Base-by-base conservation (phyloP, 2,888 invertebrate genomes). In the Andrena praecox region DNA sequence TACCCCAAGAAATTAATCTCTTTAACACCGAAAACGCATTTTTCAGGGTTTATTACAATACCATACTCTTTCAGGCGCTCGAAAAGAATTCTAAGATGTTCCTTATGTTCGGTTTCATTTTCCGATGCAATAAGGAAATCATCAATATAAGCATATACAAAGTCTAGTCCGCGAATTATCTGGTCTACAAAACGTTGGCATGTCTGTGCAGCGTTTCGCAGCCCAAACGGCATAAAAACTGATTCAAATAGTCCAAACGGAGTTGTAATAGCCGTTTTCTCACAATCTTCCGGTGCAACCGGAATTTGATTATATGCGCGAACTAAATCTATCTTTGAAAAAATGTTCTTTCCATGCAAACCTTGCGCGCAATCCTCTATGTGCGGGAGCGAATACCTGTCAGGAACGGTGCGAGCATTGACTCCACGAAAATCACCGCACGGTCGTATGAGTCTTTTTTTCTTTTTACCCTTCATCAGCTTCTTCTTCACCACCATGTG, bases 381-480 rank as follows among this genome's bases (percentile, higher is more conserved):
- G n/a, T n/a, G 50, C 5, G 50, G 12, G n/a, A 4, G 50, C 5
- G 50, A 12, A 2, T 50, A 50, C 50, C 50, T 50, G 2, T 50
- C 50, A n/a, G 50, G 50, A n/a, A 50, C 91, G n/a, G 90, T 92
- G 2, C 66, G 63, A 1, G 77, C 77, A 70, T 92, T 92, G 0
- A 91, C 75, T 20, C 42, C n/a, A 2, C 91, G 71, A 42, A 89
- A 92, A 59, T 92, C 91, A 2, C 89, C 90, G 66, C 89, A 90
- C 0, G 81, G 80, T 50, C 88, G 50, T 0, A 16, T 56, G 77
- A 85, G 73, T 2, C 76, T 80, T 2, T 83, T 90, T 48, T 66
- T 33, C 59, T 85, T 88, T 67, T 90, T 92, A 6, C 35, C 35
- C 0, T 35, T 2, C 35, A 10, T 35, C 35, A 10, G 2, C 35